A percentile compares a stretch with the other conserved stretches of the same genome.
phyloP scores from a whole-genome alignment of 1,140 invertebrate species.

The Parasteatoda tepidariorum region DNA sequence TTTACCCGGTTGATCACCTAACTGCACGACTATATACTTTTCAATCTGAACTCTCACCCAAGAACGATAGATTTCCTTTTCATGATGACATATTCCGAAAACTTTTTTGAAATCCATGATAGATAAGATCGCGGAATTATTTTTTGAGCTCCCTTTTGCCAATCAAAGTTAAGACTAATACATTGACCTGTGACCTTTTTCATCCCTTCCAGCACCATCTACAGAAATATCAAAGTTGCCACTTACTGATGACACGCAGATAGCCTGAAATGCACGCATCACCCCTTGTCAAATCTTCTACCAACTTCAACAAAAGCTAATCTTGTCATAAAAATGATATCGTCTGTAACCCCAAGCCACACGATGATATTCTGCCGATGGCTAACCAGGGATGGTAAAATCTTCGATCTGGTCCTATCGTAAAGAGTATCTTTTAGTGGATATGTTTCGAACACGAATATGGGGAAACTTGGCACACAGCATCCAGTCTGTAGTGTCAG shows the following conservation, averaged over 20 bases:
- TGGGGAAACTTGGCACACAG: conserved; percentile 26
- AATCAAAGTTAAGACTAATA: conserved; percentile 5
- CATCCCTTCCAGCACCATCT: not conserved
- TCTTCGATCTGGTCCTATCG: too few relatives aligned
- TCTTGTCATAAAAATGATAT: not conserved
- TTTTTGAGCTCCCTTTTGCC: conserved; percentile 1
- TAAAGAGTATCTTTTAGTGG: too few relatives aligned
- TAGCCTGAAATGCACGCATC: not conserved
- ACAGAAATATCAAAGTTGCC: conserved; percentile 4
- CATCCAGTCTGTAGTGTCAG: conserved; percentile 30
- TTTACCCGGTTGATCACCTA: conserved; percentile 5
- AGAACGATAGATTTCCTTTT: conserved; percentile 52
- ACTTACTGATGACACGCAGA: conserved; percentile 31
- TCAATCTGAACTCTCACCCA: conserved; percentile 21
- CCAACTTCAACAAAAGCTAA: not conserved
- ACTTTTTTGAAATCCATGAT: conserved; percentile 41
- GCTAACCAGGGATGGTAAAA: too few relatives aligned
- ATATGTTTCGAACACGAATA: not conserved
- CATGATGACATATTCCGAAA: conserved; percentile 54
- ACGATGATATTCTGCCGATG: not conserved
- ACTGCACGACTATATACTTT: conserved; percentile 28
- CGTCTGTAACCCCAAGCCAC: not conserved
- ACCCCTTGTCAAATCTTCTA: not conserved
- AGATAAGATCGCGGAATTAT: conserved; percentile 48
- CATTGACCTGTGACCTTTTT: conserved; percentile 18